Base-by-base conservation (phyloP, 2,888 invertebrate species). In the Alentia gelatinosa region DNA sequence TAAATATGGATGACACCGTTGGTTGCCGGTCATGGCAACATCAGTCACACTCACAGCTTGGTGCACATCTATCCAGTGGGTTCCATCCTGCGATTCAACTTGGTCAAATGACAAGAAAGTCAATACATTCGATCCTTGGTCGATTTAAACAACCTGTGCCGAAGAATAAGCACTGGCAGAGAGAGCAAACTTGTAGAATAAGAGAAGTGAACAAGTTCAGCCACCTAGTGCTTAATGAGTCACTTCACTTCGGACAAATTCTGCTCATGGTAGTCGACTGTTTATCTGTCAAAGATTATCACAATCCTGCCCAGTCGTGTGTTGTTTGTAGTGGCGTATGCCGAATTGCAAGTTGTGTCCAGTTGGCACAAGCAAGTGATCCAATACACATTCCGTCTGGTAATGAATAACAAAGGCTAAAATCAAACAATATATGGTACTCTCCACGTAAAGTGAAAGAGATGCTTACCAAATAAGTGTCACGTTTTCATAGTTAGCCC, bases 401-500 rank as follows among this genome's bases (percentile, higher is more conserved):
- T 74, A 30, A 1, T 74, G 30, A 1, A 1, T 1, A 19, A 33
- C 5, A 33, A 33, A 4, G 30, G 12, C 7, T 26, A 33, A 26
- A 74, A 74, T 74, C 15, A 15, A 26, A 33, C 30, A 15, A 5
- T 7, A 74, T 5, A 74, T 74, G 4, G 74, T 15, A 5, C 12
- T 33, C 3, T 74, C n/a, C 12, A 19, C n/a, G 30, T 1, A 23
- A 15, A 42, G 12, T 1, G 33, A 40, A 19, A 63, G 7, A 12
- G 42, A 74, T 63, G 40, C 74, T 63, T 30, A 86, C 86, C 86
- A 42, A 26, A 30, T 42, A 30, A 30, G 19, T 86, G 86, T 86
- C 86, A 86, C 86, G 86, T 86, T 15, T 26, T 23, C 86, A 86
- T 86, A 42, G 86, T 86, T 86, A 33, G 9, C 42, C 83, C 86